Conservation (phyloP, 2,888 invertebrate species). For the Drosophila testacea region DNA sequence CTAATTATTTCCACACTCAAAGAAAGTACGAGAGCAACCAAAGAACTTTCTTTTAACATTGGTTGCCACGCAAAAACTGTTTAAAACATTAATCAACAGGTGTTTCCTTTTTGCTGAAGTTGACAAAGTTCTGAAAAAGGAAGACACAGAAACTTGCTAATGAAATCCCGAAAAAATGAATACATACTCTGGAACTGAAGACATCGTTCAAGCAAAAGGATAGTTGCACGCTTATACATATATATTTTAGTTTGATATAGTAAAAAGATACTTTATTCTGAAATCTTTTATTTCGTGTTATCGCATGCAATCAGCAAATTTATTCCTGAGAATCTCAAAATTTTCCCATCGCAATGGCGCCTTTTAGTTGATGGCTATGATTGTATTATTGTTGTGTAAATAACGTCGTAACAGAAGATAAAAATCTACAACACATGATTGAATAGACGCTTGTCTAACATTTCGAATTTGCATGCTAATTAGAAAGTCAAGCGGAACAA, state of each 20-base stretch:
- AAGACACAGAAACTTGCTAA: not conserved
- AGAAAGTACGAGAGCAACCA: constrained; percentile 18
- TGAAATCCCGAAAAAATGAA: constrained; percentile 7
- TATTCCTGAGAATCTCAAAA: not conserved
- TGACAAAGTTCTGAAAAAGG: constrained; percentile 1
- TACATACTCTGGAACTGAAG: not conserved
- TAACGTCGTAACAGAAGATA: constrained; percentile 36
- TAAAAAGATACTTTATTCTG: not conserved
- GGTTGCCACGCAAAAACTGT: constrained; percentile 13
- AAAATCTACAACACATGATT: constrained; percentile 48
- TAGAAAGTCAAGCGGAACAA: constrained; percentile 49
- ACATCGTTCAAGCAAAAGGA: too few species aligned
- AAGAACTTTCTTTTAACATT: constrained; percentile 21
- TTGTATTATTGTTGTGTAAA: constrained; percentile 29
- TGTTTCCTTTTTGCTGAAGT: constrained; percentile 22
- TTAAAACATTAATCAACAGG: constrained; percentile 54
- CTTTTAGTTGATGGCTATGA: constrained; percentile 19
- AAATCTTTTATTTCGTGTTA: constrained; percentile 2
- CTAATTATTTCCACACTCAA: constrained; percentile 58
- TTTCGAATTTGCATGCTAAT: constrained; percentile 64
- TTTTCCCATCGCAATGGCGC: constrained; percentile 11
- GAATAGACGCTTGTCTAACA: constrained; percentile 19
- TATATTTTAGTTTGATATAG: too few species aligned
- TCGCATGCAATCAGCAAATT: constrained; percentile 3
- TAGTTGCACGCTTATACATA: too few species aligned